A percentile compares a stretch with the other conserved stretches of the same genome.
Evolutionary conservation across 2,797 vertebrate genomes (phyloP).

Genomic region (Pipistrellus nathusii): DNA sequence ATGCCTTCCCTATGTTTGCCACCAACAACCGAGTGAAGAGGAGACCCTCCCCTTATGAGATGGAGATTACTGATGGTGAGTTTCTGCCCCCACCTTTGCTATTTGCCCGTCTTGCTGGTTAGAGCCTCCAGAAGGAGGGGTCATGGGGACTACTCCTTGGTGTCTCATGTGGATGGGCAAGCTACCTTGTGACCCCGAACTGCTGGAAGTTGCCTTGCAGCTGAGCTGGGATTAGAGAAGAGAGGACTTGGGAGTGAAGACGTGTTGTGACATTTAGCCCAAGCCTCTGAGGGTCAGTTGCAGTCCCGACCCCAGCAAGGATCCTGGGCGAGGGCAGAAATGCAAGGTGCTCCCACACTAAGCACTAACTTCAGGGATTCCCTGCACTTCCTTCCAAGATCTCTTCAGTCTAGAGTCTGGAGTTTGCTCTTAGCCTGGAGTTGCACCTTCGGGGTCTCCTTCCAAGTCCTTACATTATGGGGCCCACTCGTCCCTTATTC

Average conservation of each 20-base stretch:
- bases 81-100: neutral
- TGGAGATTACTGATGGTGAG: conserved; percentile 96
- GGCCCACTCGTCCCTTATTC: neutral
- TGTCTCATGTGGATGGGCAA: neutral
- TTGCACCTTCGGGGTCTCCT: neutral
- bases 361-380: neutral
- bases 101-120: neutral
- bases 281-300: neutral
- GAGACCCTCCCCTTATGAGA: conserved; percentile 95
- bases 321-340: neutral
- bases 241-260: neutral
- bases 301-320: neutral
- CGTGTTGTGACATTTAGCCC: neutral
- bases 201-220: neutral
- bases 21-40: conserved; percentile 95
- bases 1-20: conserved; percentile 95
- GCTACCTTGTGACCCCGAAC: neutral
- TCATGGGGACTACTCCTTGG: neutral
- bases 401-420: neutral
- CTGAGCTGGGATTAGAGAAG: neutral
- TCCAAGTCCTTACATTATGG: neutral
- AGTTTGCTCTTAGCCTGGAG: neutral
- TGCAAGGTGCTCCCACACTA: too few species aligned
- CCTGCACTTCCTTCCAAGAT: neutral
- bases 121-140: neutral